A percentile compares a stretch with the other conserved stretches of the same genome.
phyloP scores from a whole-genome alignment of 2,888 invertebrate species.

The Orchesella flavescens region DNA sequence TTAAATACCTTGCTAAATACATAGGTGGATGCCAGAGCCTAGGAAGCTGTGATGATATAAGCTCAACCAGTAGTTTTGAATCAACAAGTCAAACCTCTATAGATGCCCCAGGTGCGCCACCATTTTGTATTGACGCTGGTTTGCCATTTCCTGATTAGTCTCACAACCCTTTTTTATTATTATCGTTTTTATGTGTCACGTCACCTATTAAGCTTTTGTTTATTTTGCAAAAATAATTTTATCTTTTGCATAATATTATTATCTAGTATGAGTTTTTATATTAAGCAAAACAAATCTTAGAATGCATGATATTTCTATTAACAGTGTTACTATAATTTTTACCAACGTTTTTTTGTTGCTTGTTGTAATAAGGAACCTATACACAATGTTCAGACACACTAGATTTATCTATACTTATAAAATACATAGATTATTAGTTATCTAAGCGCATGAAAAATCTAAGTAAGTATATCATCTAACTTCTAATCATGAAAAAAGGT shows the following conservation, averaged over 20 bases:
- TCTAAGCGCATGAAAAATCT: conserved; percentile 1
- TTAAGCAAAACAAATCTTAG: neutral
- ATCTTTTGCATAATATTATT: conserved; percentile 1
- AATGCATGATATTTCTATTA: conserved; percentile 20
- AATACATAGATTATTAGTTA: neutral
- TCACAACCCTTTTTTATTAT: conserved; percentile 13
- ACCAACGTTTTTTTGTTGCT: conserved; percentile 7
- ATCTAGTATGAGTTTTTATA: neutral
- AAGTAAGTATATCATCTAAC: conserved; percentile 14
- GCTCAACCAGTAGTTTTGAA: conserved; percentile 84
- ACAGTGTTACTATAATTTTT: conserved; percentile 17
- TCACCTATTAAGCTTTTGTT: neutral
- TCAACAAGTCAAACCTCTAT: conserved; percentile 71
- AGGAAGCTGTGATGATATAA: conserved; percentile 84
- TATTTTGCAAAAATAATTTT: neutral
- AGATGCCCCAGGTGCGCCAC: conserved; percentile 67
- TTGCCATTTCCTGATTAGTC: conserved; percentile 69
- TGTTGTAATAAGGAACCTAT: neutral
- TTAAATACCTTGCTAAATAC: neutral
- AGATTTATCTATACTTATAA: neutral
- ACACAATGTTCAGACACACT: neutral
- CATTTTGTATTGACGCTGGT: conserved; percentile 70
- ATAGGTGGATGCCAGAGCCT: conserved; percentile 79
- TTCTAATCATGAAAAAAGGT: conserved; percentile 13
- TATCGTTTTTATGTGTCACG: conserved; percentile 13